phyloP scores from a whole-genome alignment of 64 coral and sea anemone genomes.

The Stichodactyla mertensii region DNA sequence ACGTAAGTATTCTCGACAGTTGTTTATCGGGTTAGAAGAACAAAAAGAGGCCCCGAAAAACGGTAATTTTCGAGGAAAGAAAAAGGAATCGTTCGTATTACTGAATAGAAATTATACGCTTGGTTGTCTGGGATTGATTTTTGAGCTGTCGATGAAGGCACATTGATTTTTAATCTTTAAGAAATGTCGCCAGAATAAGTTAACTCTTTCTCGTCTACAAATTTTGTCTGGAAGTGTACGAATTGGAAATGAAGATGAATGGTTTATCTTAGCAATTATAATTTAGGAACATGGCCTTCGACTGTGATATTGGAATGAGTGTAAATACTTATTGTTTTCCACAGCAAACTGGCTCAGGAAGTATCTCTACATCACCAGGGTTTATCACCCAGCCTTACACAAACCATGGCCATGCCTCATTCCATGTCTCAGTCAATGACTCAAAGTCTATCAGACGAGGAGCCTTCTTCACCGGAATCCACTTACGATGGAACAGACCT shows the following conservation, averaged over 20 bases:
- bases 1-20: constrained; percentile 72
- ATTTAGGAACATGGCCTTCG: constrained; percentile 1
- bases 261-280: constrained; percentile 14
- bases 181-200: background rate
- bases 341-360: constrained; percentile 92
- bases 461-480: constrained; percentile 88
- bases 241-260: constrained; percentile 11
- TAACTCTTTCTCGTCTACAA: background rate
- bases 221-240: constrained; percentile 6
- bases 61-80: constrained; percentile 30
- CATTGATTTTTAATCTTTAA: background rate
- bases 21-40: constrained; percentile 36
- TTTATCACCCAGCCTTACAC: constrained; percentile 75
- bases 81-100: background rate
- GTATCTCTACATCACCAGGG: constrained; percentile 75
- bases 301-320: background rate
- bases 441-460: constrained; percentile 78
- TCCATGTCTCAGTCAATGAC: constrained; percentile 34
- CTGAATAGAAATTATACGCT: background rate
- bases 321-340: constrained; percentile 5
- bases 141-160: background rate
- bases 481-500: constrained; percentile 94
- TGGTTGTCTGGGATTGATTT: background rate
- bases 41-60: constrained; percentile 28
- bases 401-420: constrained; percentile 36